phyloP scores from a whole-genome alignment of 2,797 vertebrate genomes.

The Sebastes itinus region DNA sequence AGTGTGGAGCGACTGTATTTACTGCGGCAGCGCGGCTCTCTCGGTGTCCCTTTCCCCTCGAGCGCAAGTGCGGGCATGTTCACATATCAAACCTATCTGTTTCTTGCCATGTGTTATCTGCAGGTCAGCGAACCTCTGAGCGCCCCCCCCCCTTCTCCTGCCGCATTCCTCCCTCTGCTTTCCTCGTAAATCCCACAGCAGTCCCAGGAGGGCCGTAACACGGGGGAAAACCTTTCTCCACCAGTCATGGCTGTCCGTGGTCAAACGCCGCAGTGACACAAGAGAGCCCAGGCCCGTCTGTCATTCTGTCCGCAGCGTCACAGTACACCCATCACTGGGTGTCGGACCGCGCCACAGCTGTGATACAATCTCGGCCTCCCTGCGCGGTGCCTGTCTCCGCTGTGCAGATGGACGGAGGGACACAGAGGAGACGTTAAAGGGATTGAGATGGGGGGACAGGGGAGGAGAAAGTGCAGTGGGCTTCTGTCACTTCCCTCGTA shows the following conservation, averaged over 20 bases:
- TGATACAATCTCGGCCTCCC: slow-evolving; percentile 59
- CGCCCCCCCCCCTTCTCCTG: neutral
- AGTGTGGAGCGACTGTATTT: slow-evolving; percentile 43
- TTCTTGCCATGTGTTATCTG: slow-evolving; percentile 79
- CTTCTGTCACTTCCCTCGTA: slow-evolving; percentile 56
- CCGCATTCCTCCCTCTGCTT: slow-evolving; percentile 69
- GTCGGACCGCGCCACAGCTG: slow-evolving; percentile 74
- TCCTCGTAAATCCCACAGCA: slow-evolving; percentile 60
- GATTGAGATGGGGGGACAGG: slow-evolving; percentile 29
- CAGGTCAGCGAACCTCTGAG: slow-evolving; percentile 64
- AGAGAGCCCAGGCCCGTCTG: slow-evolving; percentile 60
- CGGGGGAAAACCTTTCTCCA: slow-evolving; percentile 45
- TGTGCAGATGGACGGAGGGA: slow-evolving; percentile 48
- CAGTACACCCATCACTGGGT: slow-evolving; percentile 51
- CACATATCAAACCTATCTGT: slow-evolving; percentile 83
- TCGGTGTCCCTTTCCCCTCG: slow-evolving; percentile 54
- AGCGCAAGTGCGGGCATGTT: slow-evolving; percentile 75
- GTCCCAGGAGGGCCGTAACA: slow-evolving; percentile 63
- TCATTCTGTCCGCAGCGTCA: slow-evolving; percentile 69
- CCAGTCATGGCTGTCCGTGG: slow-evolving; percentile 50
- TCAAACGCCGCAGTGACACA: slow-evolving; percentile 58
- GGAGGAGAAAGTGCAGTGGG: slow-evolving; percentile 57
- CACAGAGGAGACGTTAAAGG: slow-evolving; percentile 29
- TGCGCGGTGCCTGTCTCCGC: slow-evolving; percentile 59
- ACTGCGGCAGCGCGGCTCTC: slow-evolving; percentile 3